Base-by-base conservation (phyloP, 1,140 invertebrate species). In the Polypedilum pembai region DNA sequence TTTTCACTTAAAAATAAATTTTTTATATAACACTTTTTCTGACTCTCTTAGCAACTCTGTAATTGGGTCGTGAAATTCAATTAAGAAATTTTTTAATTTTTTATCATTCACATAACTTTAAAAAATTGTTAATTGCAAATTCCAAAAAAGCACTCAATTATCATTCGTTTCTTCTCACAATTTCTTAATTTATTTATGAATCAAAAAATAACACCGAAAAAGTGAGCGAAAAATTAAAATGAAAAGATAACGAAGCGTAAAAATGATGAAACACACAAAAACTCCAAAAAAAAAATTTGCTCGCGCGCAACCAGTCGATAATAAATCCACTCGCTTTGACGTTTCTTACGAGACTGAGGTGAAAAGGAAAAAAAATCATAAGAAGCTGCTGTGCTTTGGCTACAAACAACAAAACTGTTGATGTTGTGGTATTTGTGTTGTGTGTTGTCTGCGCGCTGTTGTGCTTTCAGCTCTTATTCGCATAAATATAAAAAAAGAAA, bases 281-380 rank as follows among this genome's bases (percentile, higher is more conserved):
- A 7, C 45, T 56, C 3, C 12, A 56, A 4, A 33, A 33, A 33
- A 33, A 33, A 33, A 56, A 56, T 56, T 18, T 69, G 17, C 65
- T 33, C 65, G 65, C 65, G 7, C 65, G 65, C 65, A 56, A 33
- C 24, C 45, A 56, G 45, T 3, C 10, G 8, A 56, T 69, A 18
- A 18, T 21, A 69, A 69, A 69, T 69, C 65, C 12, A 8, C 17
- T 69, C 65, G 65, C 65, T 69, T 10, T 21, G 65, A 21, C 17
- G 65, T 69, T 69, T 69, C 65, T 69, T 69, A 69, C 65, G 20
- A 69, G 65, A 69, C 65, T 69, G 65, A 69, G 45, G n/a, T n/a
- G n/a, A n/a, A n/a, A 15, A 56, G n/a, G 8, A 56, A 56, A 56
- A 56, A 69, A 18, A 20, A 18, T 69, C 65, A 69, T 21, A 69